A percentile compares a stretch with the other conserved stretches of the same genome.
Conservation (phyloP, 2,797 vertebrate species). For the Glossophaga mutica region DNA sequence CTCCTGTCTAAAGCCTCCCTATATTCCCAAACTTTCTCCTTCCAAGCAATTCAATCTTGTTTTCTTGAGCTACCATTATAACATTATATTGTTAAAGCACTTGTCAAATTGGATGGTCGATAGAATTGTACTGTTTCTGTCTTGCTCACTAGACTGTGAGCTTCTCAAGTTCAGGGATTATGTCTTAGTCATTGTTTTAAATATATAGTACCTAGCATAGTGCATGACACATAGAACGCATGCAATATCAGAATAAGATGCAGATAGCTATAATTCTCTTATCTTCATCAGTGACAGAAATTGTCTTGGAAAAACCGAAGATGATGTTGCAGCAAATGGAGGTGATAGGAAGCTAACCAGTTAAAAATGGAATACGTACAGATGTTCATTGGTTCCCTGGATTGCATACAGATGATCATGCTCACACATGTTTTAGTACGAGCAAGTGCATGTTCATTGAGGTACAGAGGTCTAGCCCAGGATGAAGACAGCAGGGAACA, state of each 20-base stretch:
- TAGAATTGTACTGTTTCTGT: not conserved
- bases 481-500: not conserved
- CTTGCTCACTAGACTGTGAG: not conserved
- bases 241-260: not conserved
- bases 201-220: not conserved
- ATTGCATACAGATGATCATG: not conserved
- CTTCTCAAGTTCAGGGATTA: not conserved
- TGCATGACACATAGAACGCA: not conserved
- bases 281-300: not conserved
- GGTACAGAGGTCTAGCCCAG: not conserved
- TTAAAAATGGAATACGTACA: not conserved
- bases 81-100: not conserved
- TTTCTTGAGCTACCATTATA: not conserved
- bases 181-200: not conserved
- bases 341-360: not conserved
- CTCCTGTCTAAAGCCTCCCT: not conserved
- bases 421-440: not conserved
- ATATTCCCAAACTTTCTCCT: not conserved
- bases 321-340: not conserved
- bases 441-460: not conserved
- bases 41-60: not conserved
- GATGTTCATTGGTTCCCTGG: not conserved
- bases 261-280: not conserved
- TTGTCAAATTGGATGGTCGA: not conserved
- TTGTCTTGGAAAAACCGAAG: not conserved